phyloP scores from a whole-genome alignment of 2,113 vertebrate genomes.

The Bujurquina vittata region DNA sequence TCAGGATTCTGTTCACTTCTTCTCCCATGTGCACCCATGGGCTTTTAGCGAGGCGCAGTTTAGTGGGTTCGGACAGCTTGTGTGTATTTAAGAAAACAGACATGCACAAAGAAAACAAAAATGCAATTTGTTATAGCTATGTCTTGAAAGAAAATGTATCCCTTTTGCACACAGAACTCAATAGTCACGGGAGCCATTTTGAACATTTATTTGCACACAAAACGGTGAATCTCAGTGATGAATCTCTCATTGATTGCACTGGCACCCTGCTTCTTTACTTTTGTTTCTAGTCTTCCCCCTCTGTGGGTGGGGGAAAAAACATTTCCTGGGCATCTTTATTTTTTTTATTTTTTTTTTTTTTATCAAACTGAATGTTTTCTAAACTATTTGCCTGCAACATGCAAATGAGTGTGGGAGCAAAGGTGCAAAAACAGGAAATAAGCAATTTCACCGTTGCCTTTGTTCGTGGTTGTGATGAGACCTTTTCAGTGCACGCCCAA shows the following conservation, averaged over 20 bases:
- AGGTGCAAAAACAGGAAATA: constrained; percentile 39
- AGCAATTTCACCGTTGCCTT: not conserved
- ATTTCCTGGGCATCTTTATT: not conserved
- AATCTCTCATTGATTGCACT: not conserved
- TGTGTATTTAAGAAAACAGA: constrained; percentile 5
- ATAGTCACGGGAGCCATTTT: not conserved
- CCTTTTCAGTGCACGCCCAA: not conserved
- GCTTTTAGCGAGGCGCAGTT: not conserved
- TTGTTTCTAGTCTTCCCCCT: not conserved
- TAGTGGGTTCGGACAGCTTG: not conserved
- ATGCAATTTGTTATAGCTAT: not conserved
- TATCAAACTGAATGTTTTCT: not conserved
- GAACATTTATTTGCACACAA: not conserved
- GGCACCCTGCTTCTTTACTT: constrained; percentile 1
- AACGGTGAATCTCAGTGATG: not conserved
- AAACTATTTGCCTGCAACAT: not conserved
- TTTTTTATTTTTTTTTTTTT: not conserved
- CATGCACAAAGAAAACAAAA: not conserved
- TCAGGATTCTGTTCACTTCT: constrained; percentile 33
- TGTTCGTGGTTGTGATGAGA: not conserved
- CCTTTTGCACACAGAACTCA: not conserved
- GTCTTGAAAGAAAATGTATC: not conserved
- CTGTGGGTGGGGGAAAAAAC: fast-evolving
- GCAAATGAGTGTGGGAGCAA: constrained; percentile 1
- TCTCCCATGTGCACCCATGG: not conserved